These are phyloP conservation scores for Chaetodon trifascialis DNA, from an alignment of 2,113 vertebrate species.

Conservation along the genomic window DNA sequence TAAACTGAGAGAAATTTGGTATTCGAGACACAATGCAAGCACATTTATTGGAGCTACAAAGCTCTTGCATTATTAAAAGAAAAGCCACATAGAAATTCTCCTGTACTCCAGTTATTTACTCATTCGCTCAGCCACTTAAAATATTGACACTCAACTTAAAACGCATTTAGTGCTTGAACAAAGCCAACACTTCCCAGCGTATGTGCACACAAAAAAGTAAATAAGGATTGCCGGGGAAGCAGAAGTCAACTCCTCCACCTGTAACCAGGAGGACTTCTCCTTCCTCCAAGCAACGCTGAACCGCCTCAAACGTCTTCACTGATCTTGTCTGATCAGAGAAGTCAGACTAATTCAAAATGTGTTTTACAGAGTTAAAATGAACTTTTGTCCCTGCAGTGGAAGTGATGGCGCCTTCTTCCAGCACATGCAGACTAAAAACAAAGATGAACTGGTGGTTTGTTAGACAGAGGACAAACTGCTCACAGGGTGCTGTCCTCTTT, in stretches of 20 bases:
- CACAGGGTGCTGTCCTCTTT: not conserved
- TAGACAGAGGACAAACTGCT: not conserved
- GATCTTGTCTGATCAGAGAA: not conserved
- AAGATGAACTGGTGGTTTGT: not conserved
- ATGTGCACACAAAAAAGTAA: not conserved
- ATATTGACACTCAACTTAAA: constrained; percentile 45
- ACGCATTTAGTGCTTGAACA: constrained; percentile 28
- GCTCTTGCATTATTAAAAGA: constrained; percentile 45
- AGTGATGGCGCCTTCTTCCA: not conserved
- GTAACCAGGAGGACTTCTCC: not conserved
- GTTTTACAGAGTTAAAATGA: not conserved
- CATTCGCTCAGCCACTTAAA: constrained; percentile 29
- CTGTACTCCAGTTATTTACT: constrained; percentile 33
- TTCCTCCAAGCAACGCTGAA: not conserved
- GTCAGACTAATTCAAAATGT: not conserved
- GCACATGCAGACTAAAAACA: not conserved
- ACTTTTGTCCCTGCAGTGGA: not conserved
- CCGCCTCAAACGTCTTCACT: not conserved
- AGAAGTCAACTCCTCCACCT: not conserved
- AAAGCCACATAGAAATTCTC: constrained; percentile 22
- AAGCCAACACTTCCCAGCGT: not conserved
- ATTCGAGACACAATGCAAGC: constrained; percentile 29
- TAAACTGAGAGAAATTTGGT: constrained; percentile 12
- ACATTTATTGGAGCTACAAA: constrained; percentile 31
- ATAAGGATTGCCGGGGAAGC: not conserved